These are phyloP conservation scores for Asbolus verrucosus DNA, from an alignment of 1,140 invertebrate genomes.

Conservation along the genomic window DNA sequence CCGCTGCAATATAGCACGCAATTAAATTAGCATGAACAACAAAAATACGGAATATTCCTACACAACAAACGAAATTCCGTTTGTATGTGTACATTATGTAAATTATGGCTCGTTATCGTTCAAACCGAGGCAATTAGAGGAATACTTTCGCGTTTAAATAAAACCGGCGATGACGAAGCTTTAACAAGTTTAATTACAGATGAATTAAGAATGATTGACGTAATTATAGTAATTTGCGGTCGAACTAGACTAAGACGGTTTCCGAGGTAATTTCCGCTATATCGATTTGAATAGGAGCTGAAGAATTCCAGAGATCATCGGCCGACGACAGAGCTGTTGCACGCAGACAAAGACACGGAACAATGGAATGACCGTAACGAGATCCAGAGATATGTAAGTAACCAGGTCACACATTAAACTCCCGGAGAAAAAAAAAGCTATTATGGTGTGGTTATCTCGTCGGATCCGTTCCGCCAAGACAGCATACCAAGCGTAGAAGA, in stretches of 20 bases:
- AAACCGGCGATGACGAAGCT: constrained; percentile 8
- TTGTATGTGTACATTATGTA: constrained; percentile 16
- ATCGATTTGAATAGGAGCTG: not conserved
- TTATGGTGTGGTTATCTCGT: constrained; percentile 29
- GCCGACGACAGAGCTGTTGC: constrained; percentile 3
- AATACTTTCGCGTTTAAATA: constrained; percentile 26
- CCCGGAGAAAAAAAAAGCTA: constrained; percentile 22
- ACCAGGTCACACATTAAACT: constrained; percentile 46
- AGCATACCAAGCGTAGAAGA: constrained; percentile 45
- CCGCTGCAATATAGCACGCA: constrained; percentile 9
- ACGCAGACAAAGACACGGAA: too few species aligned
- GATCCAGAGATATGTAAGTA: constrained; percentile 41
- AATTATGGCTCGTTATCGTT: constrained; percentile 19
- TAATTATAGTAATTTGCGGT: constrained; percentile 5
- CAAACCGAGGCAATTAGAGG: constrained; percentile 1
- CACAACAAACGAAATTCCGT: constrained; percentile 16
- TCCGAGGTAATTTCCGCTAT: not conserved
- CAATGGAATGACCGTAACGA: constrained; percentile 25
- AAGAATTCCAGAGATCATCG: not conserved
- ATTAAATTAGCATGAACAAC: constrained; percentile 6
- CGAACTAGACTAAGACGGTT: not conserved
- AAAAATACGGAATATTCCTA: constrained; percentile 11
- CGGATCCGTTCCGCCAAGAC: constrained; percentile 47
- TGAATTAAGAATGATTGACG: constrained; percentile 8
- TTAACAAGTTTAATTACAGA: not conserved